phyloP scores from a whole-genome alignment of 2,113 vertebrate genomes.

The Cromileptes altivelis region DNA sequence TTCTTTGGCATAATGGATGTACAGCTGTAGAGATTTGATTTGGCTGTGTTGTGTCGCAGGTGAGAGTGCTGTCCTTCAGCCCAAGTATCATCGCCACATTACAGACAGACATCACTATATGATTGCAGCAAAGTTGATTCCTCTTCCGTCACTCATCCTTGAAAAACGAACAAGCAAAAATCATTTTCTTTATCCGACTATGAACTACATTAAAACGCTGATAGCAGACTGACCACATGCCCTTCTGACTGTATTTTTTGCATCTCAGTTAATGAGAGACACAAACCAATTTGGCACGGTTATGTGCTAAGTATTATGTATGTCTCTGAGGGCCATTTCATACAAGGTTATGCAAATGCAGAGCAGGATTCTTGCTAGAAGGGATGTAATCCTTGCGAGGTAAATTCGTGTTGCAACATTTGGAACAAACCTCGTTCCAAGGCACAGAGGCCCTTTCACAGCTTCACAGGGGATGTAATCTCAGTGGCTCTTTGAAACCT shows the following conservation, averaged over 20 bases:
- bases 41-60: constrained; percentile 48
- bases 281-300: constrained; percentile 65
- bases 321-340: constrained; percentile 65
- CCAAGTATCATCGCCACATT: not conserved
- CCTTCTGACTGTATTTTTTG: constrained; percentile 34
- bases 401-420: constrained; percentile 57
- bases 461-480: constrained; percentile 52
- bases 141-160: constrained; percentile 23
- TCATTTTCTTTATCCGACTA: not conserved
- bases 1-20: constrained; percentile 46
- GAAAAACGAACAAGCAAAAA: not conserved
- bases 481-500: constrained; percentile 58
- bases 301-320: constrained; percentile 62
- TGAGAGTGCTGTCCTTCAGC: constrained; percentile 27
- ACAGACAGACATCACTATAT: not conserved
- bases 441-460: constrained; percentile 55
- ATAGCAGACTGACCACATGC: constrained; percentile 34
- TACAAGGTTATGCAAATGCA: constrained; percentile 75
- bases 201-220: not conserved
- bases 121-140: constrained; percentile 22
- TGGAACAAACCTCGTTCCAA: constrained; percentile 34
- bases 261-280: constrained; percentile 59
- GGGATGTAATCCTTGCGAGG: constrained; percentile 52
- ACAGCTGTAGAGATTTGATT: constrained; percentile 67
- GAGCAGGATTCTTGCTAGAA: constrained; percentile 48